phyloP scores from a whole-genome alignment of 2,113 vertebrate genomes.

The Probosciger aterrimus region DNA sequence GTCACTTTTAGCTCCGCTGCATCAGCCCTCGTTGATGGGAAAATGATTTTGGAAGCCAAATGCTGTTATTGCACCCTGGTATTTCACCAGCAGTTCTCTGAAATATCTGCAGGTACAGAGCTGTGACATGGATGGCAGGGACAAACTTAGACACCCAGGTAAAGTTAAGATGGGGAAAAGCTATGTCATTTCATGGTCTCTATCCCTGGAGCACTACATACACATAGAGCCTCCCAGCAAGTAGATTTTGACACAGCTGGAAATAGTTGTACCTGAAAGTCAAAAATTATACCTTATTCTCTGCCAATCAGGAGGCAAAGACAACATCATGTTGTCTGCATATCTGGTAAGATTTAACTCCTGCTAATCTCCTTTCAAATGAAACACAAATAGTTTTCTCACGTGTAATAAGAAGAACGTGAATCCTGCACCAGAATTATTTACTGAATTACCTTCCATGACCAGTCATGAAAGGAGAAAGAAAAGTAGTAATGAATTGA shows the following conservation, averaged over 20 bases:
- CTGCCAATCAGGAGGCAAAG: background rate
- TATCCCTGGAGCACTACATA: background rate
- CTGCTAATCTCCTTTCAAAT: background rate
- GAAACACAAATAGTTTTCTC: conserved; percentile 3
- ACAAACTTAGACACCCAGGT: background rate
- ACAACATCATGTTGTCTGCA: background rate
- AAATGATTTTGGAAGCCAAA: background rate
- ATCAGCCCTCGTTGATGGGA: accelerated
- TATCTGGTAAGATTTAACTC: background rate
- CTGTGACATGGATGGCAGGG: background rate
- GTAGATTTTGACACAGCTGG: background rate
- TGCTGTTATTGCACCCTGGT: background rate
- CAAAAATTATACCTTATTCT: background rate
- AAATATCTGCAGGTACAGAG: background rate
- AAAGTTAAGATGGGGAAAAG: background rate
- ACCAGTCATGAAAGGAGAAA: background rate
- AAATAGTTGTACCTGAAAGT: background rate
- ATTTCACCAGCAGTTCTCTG: background rate
- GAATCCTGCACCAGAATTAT: conserved; percentile 9
- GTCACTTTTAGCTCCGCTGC: background rate
- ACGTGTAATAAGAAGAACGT: background rate
- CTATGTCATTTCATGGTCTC: background rate
- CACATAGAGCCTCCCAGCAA: background rate
- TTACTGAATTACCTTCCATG: background rate
- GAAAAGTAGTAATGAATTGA: conserved; percentile 19